Percentiles rank a stretch among this genome's conserved stretches.
Evolutionary conservation across 1,140 invertebrate species (phyloP).

Genomic region (Zaprionus gabonicus): DNA sequence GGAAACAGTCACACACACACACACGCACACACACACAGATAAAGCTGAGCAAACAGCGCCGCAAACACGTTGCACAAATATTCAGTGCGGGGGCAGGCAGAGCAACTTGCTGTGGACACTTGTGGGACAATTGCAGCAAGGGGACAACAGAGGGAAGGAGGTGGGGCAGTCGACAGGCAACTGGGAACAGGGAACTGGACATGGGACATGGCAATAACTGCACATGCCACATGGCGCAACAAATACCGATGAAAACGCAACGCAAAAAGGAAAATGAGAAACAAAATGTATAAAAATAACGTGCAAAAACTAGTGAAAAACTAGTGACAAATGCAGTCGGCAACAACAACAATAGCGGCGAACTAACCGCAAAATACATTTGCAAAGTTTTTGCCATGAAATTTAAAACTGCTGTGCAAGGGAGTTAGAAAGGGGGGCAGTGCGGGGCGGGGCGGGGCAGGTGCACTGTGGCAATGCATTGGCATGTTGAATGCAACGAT

Average conservation of each 20-base stretch:
- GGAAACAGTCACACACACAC: conserved; percentile 38
- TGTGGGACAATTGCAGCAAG: conserved; percentile 59
- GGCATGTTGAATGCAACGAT: conserved; percentile 55
- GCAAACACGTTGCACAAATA: conserved; percentile 81
- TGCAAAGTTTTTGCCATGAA: conserved; percentile 54
- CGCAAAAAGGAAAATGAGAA: conserved; percentile 43
- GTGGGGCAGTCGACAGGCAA: conserved; percentile 12
- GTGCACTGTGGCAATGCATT: conserved; percentile 60
- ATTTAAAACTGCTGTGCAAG: conserved; percentile 35
- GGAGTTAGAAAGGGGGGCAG: background rate
- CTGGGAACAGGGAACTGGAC: conserved; percentile 10
- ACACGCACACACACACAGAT: conserved; percentile 26
- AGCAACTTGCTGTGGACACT: conserved; percentile 40
- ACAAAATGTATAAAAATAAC: conserved; percentile 37
- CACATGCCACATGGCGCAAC: conserved; percentile 48
- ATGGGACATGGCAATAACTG: conserved; percentile 47
- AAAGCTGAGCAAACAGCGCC: conserved; percentile 72
- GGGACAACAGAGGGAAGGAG: background rate
- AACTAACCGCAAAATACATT: conserved; percentile 65
- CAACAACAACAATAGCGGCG: conserved; percentile 12
- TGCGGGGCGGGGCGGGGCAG: background rate
- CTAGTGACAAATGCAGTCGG: conserved; percentile 46
- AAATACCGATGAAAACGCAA: conserved; percentile 40
- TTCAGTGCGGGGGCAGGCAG: conserved; percentile 43
- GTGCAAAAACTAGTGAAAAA: conserved; percentile 26